Conservation (phyloP, 2,888 invertebrate genomes). For the Himalopsyche tibetana region DNA sequence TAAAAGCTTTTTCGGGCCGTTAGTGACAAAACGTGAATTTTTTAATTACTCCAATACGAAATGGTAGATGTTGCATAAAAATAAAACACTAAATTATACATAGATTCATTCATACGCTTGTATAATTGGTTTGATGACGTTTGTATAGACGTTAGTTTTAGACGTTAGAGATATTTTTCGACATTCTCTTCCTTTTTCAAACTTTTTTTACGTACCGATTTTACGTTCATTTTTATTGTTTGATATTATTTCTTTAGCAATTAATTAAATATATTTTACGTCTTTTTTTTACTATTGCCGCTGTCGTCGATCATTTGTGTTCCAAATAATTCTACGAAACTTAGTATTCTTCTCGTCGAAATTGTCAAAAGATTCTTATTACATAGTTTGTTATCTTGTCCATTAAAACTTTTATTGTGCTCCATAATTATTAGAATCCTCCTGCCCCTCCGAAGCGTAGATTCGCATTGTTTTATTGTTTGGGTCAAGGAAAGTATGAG, state of each 20-base stretch:
- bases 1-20: no score
- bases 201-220: background rate
- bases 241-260: background rate
- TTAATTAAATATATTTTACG: slow-evolving; percentile 5
- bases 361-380: background rate
- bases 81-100: no score
- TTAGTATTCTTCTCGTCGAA: background rate
- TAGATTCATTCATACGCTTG: no score
- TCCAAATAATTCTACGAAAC: background rate
- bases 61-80: no score
- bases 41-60: no score
- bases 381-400: slow-evolving; percentile 9
- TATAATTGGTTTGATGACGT: no score
- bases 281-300: background rate
- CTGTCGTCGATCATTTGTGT: background rate
- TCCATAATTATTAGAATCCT: slow-evolving; percentile 15
- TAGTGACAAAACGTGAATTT: no score
- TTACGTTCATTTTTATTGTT: background rate
- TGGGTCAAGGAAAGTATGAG: slow-evolving; percentile 14
- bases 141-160: no score
- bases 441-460: background rate
- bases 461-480: slow-evolving; percentile 21
- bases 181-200: no score
- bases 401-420: slow-evolving; percentile 26
- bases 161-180: no score